Evolutionary conservation across 2,888 invertebrate species (phyloP).

Genomic region (Andrena camellia): DNA sequence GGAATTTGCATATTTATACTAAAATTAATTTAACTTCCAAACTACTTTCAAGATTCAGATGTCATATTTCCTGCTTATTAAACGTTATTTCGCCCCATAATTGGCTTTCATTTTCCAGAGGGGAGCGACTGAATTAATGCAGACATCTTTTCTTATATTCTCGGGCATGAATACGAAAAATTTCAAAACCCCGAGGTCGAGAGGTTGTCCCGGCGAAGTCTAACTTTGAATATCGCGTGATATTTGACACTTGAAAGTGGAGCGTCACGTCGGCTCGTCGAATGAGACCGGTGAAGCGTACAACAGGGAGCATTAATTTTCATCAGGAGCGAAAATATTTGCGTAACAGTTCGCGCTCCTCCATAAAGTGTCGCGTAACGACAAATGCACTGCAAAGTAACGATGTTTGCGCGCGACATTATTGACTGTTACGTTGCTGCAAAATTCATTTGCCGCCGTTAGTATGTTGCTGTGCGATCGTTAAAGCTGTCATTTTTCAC

Average conservation of each 20-base stretch:
- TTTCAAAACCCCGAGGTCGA: not conserved
- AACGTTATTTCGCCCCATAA: constrained; percentile 4
- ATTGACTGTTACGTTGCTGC: constrained; percentile 48
- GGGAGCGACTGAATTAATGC: not conserved
- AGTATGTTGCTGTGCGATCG: constrained; percentile 45
- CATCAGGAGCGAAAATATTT: constrained; percentile 52
- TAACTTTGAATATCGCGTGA: not conserved
- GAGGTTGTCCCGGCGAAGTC: not conserved
- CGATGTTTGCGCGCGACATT: constrained; percentile 51
- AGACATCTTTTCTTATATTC: not conserved
- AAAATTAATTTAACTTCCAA: constrained; percentile 50
- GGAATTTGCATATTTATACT: constrained; percentile 51
- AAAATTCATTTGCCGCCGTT: constrained; percentile 56
- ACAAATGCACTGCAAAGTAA: constrained; percentile 47
- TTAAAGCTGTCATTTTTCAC: constrained; percentile 55
- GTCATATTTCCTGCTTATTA: constrained; percentile 8
- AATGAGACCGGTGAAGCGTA: not conserved
- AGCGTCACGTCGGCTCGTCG: not conserved
- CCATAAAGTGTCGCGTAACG: constrained; percentile 42
- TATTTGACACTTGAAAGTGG: not conserved
- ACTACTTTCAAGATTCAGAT: constrained; percentile 23
- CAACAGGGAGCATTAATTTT: constrained; percentile 51
- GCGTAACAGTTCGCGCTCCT: constrained; percentile 29
- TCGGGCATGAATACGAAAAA: not conserved
- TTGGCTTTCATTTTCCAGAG: constrained; percentile 5